Conservation (phyloP, 2,113 vertebrate genomes). For the Lates calcarifer region DNA sequence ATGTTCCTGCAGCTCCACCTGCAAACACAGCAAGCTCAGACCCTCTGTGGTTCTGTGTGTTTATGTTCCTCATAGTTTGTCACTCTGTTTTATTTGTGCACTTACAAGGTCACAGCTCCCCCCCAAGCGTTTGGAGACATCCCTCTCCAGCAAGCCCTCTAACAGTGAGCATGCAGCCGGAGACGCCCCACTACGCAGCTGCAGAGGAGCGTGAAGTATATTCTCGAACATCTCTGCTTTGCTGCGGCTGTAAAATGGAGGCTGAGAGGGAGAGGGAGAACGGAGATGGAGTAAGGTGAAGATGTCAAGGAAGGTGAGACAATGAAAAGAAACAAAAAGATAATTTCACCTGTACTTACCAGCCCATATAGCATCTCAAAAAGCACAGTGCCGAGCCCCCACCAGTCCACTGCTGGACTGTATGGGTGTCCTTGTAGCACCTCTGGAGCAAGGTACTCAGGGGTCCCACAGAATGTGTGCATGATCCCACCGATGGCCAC, state of each 20-base stretch:
- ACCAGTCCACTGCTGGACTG: slow-evolving; percentile 86
- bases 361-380: slow-evolving; percentile 87
- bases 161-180: slow-evolving; percentile 77
- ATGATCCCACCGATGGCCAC: slow-evolving; percentile 77
- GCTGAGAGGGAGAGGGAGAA: slow-evolving; percentile 68
- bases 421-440: slow-evolving; percentile 83
- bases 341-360: slow-evolving; percentile 64
- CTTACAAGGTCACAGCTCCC: slow-evolving; percentile 81
- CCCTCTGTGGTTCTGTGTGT: background rate
- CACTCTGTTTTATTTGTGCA: background rate
- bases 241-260: slow-evolving; percentile 84
- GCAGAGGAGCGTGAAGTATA: slow-evolving; percentile 83
- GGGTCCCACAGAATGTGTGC: slow-evolving; percentile 86
- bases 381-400: slow-evolving; percentile 84
- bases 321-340: background rate
- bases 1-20: slow-evolving; percentile 84
- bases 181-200: slow-evolving; percentile 69
- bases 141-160: slow-evolving; percentile 80
- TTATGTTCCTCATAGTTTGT: background rate
- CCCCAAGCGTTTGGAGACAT: slow-evolving; percentile 79
- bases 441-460: slow-evolving; percentile 86
- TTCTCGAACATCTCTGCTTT: slow-evolving; percentile 84
- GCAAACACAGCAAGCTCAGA: slow-evolving; percentile 27
- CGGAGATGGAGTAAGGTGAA: background rate
- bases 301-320: background rate